These are phyloP conservation scores for Plutomurus gul DNA, from an alignment of 1,140 invertebrate genomes.

Conservation along the genomic window DNA sequence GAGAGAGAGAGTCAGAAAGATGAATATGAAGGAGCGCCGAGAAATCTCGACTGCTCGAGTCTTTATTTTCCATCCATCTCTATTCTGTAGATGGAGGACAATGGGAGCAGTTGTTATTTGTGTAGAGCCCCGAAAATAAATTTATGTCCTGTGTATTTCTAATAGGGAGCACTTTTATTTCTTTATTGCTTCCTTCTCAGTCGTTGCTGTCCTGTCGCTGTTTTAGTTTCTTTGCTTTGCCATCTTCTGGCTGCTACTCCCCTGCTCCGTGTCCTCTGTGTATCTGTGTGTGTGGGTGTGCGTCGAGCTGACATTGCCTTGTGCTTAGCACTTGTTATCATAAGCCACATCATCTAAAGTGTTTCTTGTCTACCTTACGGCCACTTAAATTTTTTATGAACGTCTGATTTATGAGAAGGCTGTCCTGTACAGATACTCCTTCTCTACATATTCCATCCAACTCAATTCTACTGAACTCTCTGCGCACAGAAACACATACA, in stretches of 20 bases:
- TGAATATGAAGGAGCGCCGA: not conserved
- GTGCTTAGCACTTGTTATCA: slow-evolving; percentile 24
- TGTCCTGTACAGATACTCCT: slow-evolving; percentile 41
- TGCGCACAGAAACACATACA: no score
- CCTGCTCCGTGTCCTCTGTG: no score
- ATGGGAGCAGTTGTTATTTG: slow-evolving; percentile 15
- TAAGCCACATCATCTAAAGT: slow-evolving; percentile 22
- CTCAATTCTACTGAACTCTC: not conserved
- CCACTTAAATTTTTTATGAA: slow-evolving; percentile 50
- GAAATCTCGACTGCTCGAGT: no score
- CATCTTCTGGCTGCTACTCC: no score
- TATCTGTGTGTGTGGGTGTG: not conserved
- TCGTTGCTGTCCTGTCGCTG: not conserved
- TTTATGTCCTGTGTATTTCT: slow-evolving; percentile 43
- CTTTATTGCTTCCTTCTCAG: slow-evolving; percentile 24
- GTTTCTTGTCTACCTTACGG: slow-evolving; percentile 34
- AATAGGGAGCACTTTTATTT: slow-evolving; percentile 26
- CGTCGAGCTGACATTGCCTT: not conserved
- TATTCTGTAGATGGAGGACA: not conserved
- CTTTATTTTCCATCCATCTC: not conserved
- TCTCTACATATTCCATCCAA: not conserved
- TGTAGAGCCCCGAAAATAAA: slow-evolving; percentile 36
- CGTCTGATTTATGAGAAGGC: slow-evolving; percentile 42
- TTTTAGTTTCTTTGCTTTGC: slow-evolving; percentile 11
- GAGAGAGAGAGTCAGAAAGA: no score